phyloP scores from a whole-genome alignment of 2,797 vertebrate genomes.

The Sebastiscus tertius region DNA sequence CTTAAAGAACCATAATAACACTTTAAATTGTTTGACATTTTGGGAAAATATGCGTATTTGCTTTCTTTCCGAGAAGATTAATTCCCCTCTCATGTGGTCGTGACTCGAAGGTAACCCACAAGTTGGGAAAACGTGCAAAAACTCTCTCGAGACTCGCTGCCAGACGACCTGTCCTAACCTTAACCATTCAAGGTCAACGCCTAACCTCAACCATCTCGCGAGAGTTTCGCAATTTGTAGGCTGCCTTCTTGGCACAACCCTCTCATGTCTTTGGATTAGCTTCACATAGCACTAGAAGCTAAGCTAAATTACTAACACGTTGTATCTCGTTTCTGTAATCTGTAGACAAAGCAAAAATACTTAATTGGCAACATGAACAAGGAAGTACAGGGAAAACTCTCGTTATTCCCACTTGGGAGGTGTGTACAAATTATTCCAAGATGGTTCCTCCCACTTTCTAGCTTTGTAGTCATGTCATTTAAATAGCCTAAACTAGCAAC shows the following conservation, averaged over 20 bases:
- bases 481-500: not conserved
- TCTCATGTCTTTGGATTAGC: not conserved
- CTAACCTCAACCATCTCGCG: no score
- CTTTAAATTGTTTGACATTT: not conserved
- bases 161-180: no score
- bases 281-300: not conserved
- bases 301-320: not conserved
- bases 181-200: no score
- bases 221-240: no score
- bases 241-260: no score
- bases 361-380: not conserved
- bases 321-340: not conserved
- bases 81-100: not conserved
- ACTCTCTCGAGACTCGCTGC: accelerated
- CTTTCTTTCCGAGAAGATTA: not conserved
- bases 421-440: not conserved
- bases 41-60: not conserved
- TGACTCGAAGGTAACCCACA: no score
- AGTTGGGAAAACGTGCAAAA: accelerated
- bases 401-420: not conserved
- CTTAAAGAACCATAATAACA: not conserved
- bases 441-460: not conserved
- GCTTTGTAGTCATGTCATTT: not conserved
- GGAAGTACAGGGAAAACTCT: not conserved
- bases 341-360: not conserved